Conservation (phyloP, 2,113 vertebrate species). For the Forbesichthys agassizii region DNA sequence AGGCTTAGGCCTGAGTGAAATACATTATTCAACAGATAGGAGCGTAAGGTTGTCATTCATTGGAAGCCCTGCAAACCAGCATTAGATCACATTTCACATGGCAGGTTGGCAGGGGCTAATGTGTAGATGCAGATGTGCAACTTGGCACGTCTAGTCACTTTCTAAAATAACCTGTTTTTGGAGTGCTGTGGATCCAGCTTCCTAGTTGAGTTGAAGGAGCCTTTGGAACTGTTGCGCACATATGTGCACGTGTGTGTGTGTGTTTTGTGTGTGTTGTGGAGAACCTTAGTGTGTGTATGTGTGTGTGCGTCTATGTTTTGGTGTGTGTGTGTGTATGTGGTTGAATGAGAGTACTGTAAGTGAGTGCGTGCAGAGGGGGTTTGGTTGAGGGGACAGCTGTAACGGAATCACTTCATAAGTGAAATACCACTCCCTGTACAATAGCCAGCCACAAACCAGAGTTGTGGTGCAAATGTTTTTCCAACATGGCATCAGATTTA, state of each 20-base stretch:
- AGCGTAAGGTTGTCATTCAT: conserved; percentile 67
- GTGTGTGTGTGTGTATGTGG: conserved; percentile 22
- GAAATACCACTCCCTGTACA: conserved; percentile 86
- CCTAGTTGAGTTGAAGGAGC: conserved; percentile 47
- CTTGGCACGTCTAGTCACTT: conserved; percentile 77
- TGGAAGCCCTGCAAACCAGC: conserved; percentile 61
- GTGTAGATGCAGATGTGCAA: conserved; percentile 79
- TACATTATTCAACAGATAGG: conserved; percentile 67
- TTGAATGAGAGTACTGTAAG: conserved; percentile 68
- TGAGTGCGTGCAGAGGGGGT: conserved; percentile 65
- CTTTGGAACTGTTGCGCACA: conserved; percentile 56
- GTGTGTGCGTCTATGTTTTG: conserved; percentile 13
- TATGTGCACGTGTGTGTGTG: conserved; percentile 48
- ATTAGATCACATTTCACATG: conserved; percentile 61
- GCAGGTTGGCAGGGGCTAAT: conserved; percentile 66
- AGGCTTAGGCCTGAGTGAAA: conserved; percentile 48
- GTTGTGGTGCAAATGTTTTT: conserved; percentile 88
- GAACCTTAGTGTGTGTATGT: conserved; percentile 24
- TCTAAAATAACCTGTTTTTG: conserved; percentile 69
- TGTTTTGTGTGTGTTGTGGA: conserved; percentile 2
- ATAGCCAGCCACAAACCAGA: conserved; percentile 85
- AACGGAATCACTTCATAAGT: conserved; percentile 89
- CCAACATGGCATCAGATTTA: conserved; percentile 77
- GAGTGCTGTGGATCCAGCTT: conserved; percentile 54
- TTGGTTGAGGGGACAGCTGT: conserved; percentile 78